Base-by-base conservation (phyloP, 2,113 vertebrate genomes). In the Psittacus erithacus region DNA sequence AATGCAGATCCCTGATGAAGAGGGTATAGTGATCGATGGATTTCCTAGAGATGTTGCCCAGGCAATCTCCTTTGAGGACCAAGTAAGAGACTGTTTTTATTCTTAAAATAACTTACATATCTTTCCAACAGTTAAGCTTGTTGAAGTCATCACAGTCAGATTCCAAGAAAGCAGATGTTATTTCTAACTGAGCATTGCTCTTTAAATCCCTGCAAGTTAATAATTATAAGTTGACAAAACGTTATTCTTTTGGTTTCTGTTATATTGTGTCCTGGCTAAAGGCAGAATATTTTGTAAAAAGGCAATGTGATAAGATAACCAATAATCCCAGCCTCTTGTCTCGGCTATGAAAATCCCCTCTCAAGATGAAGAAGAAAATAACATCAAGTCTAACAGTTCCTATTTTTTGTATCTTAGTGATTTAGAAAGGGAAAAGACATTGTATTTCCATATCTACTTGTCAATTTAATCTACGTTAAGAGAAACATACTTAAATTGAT, bases 31-130 rank as follows among this genome's bases (percentile, higher is more conserved):
- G 92, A 99, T 99, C 31, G 99, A 99, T 11, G 99, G 99, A 69
- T 99, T 99, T 95, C 99, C 99, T 57, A 98, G 99, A 67, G 99
- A 99, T 13, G 99, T 99, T 27, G 99, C 99, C 49, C 99, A 99
- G 96, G 99, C 99, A 5, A 96, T 99, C 59, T 99, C 99, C 90
- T 99, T 99, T 97, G 99, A 99, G 87, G 99, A 99, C 95, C 99
- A 99, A 98, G 99, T 99, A 97, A 98, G 98, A 96, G 38, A 95
- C 4, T 86, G 46, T 77, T 83, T 91, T 96, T 95, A 62, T 95
- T 95, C 71, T 88, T 96, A 85, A 95, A 87, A 80, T 77, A 60
- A 63, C 46, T 77, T 81, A n/a, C 8, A 10, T 41, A 33, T 64
- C 29, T 90, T 53, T 75, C 41, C 39, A 82, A 85, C 31, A 86